Evolutionary conservation across 2,888 invertebrate species (phyloP).

Genomic region (Eueremaeus valkanovi): DNA sequence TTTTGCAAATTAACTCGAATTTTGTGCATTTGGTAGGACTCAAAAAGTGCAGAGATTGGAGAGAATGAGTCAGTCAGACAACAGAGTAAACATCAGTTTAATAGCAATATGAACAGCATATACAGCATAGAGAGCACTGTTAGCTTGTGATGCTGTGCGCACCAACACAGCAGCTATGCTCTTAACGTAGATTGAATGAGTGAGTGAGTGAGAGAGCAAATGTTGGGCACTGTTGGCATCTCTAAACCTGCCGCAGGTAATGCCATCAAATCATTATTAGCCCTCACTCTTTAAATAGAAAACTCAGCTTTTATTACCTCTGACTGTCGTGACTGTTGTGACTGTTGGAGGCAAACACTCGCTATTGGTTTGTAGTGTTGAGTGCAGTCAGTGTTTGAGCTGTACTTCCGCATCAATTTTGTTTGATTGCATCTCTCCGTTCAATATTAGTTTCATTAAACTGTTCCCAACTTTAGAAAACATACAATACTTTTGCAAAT

Average conservation of each 20-base stretch:
- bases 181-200: too few relatives aligned
- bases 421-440: not conserved
- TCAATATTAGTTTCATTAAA: not conserved
- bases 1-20: conserved; percentile 19
- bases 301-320: not conserved
- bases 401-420: conserved; percentile 7
- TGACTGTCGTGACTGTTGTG: too few relatives aligned
- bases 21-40: not conserved
- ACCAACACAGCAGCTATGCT: too few relatives aligned
- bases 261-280: conserved; percentile 15
- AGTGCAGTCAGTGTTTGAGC: too few relatives aligned
- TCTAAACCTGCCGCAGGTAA: not conserved
- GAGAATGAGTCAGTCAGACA: not conserved
- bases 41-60: not conserved
- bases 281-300: conserved; percentile 24
- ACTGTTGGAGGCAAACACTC: conserved; percentile 16
- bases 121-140: not conserved
- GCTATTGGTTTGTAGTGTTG: not conserved
- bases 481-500: not conserved
- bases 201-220: too few relatives aligned
- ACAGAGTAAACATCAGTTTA: not conserved
- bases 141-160: not conserved
- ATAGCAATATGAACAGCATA: not conserved
- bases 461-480: not conserved
- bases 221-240: too few relatives aligned